Evolutionary conservation across 2,888 invertebrate species (phyloP).

Genomic region (Acleris holmiana): DNA sequence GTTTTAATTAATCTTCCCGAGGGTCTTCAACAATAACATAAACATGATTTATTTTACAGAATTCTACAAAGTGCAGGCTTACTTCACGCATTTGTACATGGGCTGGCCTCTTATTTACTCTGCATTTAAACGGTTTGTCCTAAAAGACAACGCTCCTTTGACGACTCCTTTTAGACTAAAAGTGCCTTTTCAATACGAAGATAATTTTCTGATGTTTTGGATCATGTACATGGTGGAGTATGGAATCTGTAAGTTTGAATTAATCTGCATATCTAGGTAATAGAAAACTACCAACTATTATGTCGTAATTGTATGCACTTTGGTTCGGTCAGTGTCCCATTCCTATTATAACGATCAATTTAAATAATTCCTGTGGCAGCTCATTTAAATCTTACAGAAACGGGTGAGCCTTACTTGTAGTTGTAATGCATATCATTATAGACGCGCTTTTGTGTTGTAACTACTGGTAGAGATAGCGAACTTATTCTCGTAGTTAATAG

Average conservation of each 20-base stretch:
- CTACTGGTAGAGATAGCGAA: no score
- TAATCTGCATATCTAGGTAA: background rate
- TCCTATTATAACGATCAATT: no score
- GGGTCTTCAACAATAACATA: no score
- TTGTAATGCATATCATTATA: no score
- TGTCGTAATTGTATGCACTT: no score
- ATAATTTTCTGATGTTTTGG: constrained; percentile 38
- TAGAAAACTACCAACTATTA: background rate
- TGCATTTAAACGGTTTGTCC: constrained; percentile 1
- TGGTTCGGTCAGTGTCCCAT: no score
- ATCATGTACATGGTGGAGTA: constrained; percentile 34
- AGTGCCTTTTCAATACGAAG: constrained; percentile 40
- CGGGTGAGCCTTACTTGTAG: no score
- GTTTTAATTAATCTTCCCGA: no score
- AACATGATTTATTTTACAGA: constrained; percentile 15
- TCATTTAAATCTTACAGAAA: no score
- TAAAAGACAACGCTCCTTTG: constrained; percentile 7
- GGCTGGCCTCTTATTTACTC: background rate
- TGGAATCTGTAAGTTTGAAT: constrained; percentile 25
- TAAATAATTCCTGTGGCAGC: no score
- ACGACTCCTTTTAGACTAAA: constrained; percentile 29
- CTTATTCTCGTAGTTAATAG: no score
- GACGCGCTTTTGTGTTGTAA: no score
- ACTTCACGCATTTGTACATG: constrained; percentile 7
- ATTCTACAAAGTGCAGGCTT: background rate